Base-by-base conservation (phyloP, 2,797 vertebrate genomes). In the Urocyon cinereoargenteus region DNA sequence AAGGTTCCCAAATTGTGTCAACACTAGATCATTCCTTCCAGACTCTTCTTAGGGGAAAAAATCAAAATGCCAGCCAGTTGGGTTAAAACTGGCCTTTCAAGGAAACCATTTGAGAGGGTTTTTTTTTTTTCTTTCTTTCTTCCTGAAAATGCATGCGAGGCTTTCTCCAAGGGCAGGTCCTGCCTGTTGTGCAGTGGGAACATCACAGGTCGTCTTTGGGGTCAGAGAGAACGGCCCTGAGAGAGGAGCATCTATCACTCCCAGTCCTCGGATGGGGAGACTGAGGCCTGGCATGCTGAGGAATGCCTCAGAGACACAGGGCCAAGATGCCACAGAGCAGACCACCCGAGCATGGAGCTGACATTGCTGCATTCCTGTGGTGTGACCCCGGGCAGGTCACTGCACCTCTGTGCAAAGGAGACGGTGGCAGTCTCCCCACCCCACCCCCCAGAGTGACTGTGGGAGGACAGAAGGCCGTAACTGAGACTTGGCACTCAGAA, bases 321-420 rank as follows among this genome's bases (percentile, higher is more conserved):
- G 21, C 75, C 64, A 13, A 62, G 57, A 40, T 2, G 15, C 62
- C 62, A 13, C 7, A 7, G 36, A 19, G 36, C 77, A 21, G 77
- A 45, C 28, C 0, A 4, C n/a, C 5, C 4, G 1, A 3, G 7
- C 4, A 4, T n/a, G 34, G 68, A 51, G 49, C 21, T 1, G 11
- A 40, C 28, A 55, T 45, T 12, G 18, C 34, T 19, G 5, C 6
- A 3, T 5, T 16, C 12, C n/a, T 2, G 4, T 18, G 15, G 21
- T 19, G 62, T 13, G 70, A 49, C 79, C 15, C 45, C 0, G 0
- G 66, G 55, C 3, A 31, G 51, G 79, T 28, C 66, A 13, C 34
- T 16, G 31, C 31, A 14, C 49, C 83, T 31, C 24, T 68, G 66
- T 12, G 53, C 49, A 73, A 4, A 64, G 26, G 26, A 16, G 12